These are phyloP conservation scores for Acanthopagrus latus DNA, from an alignment of 2,797 vertebrate genomes.

Conservation along the genomic window DNA sequence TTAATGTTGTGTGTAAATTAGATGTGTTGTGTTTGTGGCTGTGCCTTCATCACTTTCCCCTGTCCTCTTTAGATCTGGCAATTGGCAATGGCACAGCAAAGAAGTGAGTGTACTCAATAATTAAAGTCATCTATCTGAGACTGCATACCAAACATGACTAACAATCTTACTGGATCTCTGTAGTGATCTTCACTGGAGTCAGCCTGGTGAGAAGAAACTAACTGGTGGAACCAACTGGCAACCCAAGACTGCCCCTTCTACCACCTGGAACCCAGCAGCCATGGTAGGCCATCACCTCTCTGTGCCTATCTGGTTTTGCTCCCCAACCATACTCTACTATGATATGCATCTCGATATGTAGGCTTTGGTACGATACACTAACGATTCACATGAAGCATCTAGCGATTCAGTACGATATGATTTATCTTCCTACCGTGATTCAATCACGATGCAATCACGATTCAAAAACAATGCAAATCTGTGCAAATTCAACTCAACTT, in stretches of 20 bases:
- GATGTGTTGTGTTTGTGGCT: not conserved
- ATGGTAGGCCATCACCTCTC: constrained; percentile 84
- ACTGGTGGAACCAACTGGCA: constrained; percentile 98
- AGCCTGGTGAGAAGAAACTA: constrained; percentile 95
- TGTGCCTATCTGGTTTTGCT: not conserved
- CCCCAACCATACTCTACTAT: too few species aligned
- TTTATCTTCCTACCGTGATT: too few species aligned
- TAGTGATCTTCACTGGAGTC: constrained; percentile 97
- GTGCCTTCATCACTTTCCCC: constrained; percentile 29
- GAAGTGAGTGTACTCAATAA: constrained; percentile 86
- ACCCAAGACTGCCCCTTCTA: constrained; percentile 93
- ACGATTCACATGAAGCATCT: too few species aligned
- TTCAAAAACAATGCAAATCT: too few species aligned
- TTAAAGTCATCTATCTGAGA: not conserved
- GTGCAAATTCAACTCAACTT: not conserved
- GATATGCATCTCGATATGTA: too few species aligned
- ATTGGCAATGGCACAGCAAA: constrained; percentile 95
- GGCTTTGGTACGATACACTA: too few species aligned
- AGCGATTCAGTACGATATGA: too few species aligned
- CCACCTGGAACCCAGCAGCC: constrained; percentile 95
- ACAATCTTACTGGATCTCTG: constrained; percentile 43
- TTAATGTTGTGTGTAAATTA: not conserved
- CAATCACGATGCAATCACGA: too few species aligned
- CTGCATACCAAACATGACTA: not conserved
- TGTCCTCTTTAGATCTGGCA: constrained; percentile 89